phyloP scores from a whole-genome alignment of 2,888 invertebrate species.

The Caenorhabditis sp. region DNA sequence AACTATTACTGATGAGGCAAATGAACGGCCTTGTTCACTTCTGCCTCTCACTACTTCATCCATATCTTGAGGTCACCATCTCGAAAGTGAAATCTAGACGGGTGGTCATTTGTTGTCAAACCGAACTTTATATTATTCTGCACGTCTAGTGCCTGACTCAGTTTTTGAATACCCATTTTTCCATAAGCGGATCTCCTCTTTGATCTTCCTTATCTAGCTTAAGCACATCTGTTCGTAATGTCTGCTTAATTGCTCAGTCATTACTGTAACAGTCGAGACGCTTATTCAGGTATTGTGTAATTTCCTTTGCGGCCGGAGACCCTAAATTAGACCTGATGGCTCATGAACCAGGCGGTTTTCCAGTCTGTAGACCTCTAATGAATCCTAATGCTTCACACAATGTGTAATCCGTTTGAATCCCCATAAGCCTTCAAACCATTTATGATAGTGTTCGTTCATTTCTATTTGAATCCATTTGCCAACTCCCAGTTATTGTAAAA shows the following conservation, averaged over 20 bases:
- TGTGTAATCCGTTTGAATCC: too few relatives aligned
- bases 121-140: too few relatives aligned
- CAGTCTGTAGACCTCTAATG: not conserved
- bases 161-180: too few relatives aligned
- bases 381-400: not conserved
- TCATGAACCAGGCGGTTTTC: slow-evolving; percentile 12
- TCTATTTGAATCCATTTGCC: not conserved
- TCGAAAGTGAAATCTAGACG: slow-evolving; percentile 48
- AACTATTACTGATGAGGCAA: slow-evolving; percentile 59
- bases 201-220: not conserved
- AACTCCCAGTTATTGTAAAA: not conserved
- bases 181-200: too few relatives aligned
- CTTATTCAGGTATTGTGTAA: not conserved
- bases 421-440: not conserved
- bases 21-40: slow-evolving; percentile 34
- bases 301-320: slow-evolving; percentile 31
- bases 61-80: slow-evolving; percentile 58
- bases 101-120: slow-evolving; percentile 3
- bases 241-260: not conserved
- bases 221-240: not conserved
- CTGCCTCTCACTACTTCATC: slow-evolving; percentile 21
- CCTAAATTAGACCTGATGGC: slow-evolving; percentile 45
- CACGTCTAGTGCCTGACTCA: too few relatives aligned
- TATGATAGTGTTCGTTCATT: not conserved
- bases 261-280: not conserved